These are phyloP conservation scores for Tarsius wallacei DNA, from an alignment of 2,797 vertebrate genomes.

Conservation along the genomic window DNA sequence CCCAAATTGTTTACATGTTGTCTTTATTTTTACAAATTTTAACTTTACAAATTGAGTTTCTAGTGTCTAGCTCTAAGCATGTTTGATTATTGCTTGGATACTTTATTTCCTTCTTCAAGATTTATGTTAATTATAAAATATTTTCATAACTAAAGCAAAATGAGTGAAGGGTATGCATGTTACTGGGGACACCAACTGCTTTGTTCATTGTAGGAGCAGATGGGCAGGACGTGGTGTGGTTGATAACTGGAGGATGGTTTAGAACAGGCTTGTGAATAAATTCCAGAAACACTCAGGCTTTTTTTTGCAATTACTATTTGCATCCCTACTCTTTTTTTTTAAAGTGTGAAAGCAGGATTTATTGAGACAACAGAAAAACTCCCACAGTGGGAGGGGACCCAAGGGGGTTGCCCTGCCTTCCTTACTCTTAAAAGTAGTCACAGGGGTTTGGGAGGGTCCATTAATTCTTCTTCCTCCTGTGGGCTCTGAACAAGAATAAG, in stretches of 20 bases:
- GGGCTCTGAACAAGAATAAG: not conserved
- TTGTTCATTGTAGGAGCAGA: not conserved
- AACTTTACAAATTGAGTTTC: not conserved
- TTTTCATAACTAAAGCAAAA: slow-evolving; percentile 26
- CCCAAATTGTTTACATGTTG: not conserved
- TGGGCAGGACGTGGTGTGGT: not conserved
- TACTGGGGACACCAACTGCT: not conserved
- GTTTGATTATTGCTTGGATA: not conserved
- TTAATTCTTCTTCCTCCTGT: not conserved
- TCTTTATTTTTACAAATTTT: not conserved
- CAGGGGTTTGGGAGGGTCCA: not conserved
- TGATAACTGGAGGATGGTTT: not conserved
- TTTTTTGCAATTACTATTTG: not conserved
- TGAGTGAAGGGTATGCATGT: not conserved
- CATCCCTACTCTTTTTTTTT: not conserved
- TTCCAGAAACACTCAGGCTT: not conserved
- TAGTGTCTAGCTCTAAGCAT: not conserved
- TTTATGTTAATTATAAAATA: not conserved
- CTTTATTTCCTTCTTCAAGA: slow-evolving; percentile 31
- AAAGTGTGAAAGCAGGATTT: too few species aligned
- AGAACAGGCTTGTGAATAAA: not conserved
- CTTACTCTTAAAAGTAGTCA: not conserved
- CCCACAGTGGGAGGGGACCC: too few species aligned
- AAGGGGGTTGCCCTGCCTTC: not conserved
- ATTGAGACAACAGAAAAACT: too few species aligned